Conservation (phyloP, 2,113 vertebrate species). For the Callionymus lyra region DNA sequence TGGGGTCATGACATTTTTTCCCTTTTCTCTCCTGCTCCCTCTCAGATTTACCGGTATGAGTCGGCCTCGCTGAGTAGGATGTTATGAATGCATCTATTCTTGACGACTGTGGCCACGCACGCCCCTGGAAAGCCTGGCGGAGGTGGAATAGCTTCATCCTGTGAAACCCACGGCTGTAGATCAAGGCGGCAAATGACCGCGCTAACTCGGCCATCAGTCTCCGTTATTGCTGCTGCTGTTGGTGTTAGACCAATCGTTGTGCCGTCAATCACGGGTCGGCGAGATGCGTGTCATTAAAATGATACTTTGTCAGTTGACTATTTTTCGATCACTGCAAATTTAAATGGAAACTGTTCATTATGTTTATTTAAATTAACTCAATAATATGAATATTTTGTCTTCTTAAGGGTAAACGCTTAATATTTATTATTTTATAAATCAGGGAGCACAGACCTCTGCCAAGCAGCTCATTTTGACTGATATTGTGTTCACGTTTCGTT, state of each 20-base stretch:
- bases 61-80: conserved; percentile 57
- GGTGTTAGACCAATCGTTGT: conserved; percentile 51
- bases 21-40: conserved; percentile 50
- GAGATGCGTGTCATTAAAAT: no score
- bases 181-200: conserved; percentile 59
- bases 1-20: conserved; percentile 65
- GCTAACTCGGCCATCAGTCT: conserved; percentile 63
- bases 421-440: no score
- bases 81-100: conserved; percentile 70
- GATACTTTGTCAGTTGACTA: no score
- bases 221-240: conserved; percentile 51
- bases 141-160: conserved; percentile 62
- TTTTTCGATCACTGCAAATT: no score
- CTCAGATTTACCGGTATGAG: conserved; percentile 66
- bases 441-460: no score
- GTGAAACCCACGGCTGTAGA: conserved; percentile 48
- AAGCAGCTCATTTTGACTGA: no score
- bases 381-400: no score
- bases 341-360: no score
- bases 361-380: no score
- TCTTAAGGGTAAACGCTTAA: no score
- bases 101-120: conserved; percentile 53
- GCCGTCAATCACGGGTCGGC: conserved; percentile 34
- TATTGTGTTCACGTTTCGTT: no score
- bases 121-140: conserved; percentile 36